phyloP scores from a whole-genome alignment of 2,888 invertebrate genomes.

The Ypsolopha scabrella region DNA sequence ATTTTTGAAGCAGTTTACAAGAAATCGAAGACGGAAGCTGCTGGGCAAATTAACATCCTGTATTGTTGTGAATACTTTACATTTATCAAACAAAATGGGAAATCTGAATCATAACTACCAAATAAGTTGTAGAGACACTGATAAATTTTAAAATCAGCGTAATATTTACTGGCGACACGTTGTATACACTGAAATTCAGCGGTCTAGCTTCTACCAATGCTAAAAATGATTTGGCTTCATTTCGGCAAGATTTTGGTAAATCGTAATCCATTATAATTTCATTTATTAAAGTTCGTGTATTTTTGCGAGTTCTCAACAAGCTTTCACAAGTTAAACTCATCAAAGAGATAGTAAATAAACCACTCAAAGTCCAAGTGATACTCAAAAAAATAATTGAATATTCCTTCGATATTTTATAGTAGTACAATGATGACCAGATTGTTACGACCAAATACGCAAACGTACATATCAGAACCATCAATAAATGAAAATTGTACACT shows the following conservation, averaged over 20 bases:
- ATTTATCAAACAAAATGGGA: background rate
- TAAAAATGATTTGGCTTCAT: constrained; percentile 6
- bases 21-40: too few relatives aligned
- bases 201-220: constrained; percentile 5
- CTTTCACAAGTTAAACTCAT: background rate
- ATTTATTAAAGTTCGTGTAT: background rate
- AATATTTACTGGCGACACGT: constrained; percentile 6
- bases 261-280: background rate
- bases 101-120: constrained; percentile 1
- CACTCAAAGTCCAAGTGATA: background rate
- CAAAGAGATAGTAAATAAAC: background rate
- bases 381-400: background rate
- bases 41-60: too few relatives aligned
- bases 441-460: background rate
- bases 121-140: constrained; percentile 1
- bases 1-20: too few relatives aligned
- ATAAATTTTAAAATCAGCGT: constrained; percentile 6
- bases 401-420: background rate
- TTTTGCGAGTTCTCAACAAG: background rate
- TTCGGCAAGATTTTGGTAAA: background rate
- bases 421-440: background rate
- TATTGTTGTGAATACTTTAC: too few relatives aligned
- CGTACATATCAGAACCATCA: background rate
- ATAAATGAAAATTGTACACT: background rate
- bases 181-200: constrained; percentile 3